A percentile compares a stretch with the other conserved stretches of the same genome.
Conservation (phyloP, 2,797 vertebrate genomes). For the Lithobates pipiens region DNA sequence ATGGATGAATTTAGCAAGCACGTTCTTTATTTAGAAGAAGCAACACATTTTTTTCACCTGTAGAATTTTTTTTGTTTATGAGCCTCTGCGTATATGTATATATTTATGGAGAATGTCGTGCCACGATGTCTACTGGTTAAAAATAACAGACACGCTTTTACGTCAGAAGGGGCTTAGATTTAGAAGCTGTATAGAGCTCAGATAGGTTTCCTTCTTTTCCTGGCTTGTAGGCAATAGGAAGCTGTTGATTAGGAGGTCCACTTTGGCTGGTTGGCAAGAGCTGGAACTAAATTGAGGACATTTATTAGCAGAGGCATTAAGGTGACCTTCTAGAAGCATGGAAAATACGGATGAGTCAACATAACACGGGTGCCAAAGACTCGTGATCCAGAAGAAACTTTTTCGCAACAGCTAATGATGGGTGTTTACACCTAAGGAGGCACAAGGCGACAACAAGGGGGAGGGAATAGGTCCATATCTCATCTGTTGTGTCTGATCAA, state of each 20-base stretch:
- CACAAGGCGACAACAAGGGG: constrained; percentile 6
- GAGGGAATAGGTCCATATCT: constrained; percentile 45
- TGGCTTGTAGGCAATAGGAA: constrained; percentile 14
- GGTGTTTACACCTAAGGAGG: constrained; percentile 48
- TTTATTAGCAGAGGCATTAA: constrained; percentile 52
- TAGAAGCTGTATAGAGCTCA: constrained; percentile 53
- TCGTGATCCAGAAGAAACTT: constrained; percentile 66
- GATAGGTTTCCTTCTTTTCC: constrained; percentile 45
- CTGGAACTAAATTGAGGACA: constrained; percentile 60
- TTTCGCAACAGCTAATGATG: constrained; percentile 70
- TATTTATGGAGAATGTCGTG: constrained; percentile 27
- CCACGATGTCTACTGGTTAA: constrained; percentile 44
- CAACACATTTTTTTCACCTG: constrained; percentile 27
- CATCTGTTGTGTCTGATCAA: constrained; percentile 62
- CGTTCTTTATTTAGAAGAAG: constrained; percentile 26
- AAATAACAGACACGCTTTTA: constrained; percentile 55
- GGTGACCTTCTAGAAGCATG: constrained; percentile 74
- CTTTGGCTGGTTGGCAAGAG: constrained; percentile 3
- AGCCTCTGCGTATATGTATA: constrained; percentile 22
- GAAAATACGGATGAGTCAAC: constrained; percentile 66
- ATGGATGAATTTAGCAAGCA: not conserved
- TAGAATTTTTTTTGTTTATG: constrained; percentile 32
- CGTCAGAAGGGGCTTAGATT: constrained; percentile 65
- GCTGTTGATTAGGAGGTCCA: constrained; percentile 30
- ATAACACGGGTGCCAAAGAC: constrained; percentile 62